Base-by-base conservation (phyloP, 2,888 invertebrate species). In the Apodemia zela region DNA sequence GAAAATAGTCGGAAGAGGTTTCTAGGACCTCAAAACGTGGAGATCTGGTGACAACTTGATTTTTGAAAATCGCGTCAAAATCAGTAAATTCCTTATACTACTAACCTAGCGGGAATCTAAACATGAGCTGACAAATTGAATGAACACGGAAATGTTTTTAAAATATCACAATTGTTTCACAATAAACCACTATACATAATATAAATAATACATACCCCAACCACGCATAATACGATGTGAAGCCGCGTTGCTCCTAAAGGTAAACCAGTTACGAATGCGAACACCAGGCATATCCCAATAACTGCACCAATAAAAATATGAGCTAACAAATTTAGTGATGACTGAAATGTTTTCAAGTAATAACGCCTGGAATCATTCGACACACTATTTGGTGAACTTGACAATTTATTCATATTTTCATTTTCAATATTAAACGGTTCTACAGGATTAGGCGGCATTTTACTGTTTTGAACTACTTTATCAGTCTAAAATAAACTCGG, bases 171-270 rank as follows among this genome's bases (percentile, higher is more conserved):
- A n/a, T 6, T 42, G 15, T 5, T 15, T n/a, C 4, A n/a, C 33
- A 33, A 33, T 10, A 10, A 0, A 33, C 3, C 10, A 33, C 10
- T 10, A 33, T 33, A 33, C 33, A 7, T 7, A 2, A 10, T 10
- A 29, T 29, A 29, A 3, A 5, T 29, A 54, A 60, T 60, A 82
- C 89, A 86, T 70, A 90, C 90, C 75, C 90, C 89, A 61, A 84
- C 65, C 15, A 87, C 85, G 71, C 89, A 89, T 59, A 89, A 68
- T 5, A 83, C 66, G 29, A 88, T 77, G 66, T 89, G 89, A 54
- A 77, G 64, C 25, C 71, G 67, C 8, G 82, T 85, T 0, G 78
- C 67, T 61, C 72, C 71, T 6, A 83, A 21, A 0, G 85, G 84
- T 8, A 76, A 13, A 29, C 81, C 82, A 68, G 65, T 66, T 64